Evolutionary conservation across 1,140 invertebrate genomes (phyloP).

Genomic region (Calosoma granatense): DNA sequence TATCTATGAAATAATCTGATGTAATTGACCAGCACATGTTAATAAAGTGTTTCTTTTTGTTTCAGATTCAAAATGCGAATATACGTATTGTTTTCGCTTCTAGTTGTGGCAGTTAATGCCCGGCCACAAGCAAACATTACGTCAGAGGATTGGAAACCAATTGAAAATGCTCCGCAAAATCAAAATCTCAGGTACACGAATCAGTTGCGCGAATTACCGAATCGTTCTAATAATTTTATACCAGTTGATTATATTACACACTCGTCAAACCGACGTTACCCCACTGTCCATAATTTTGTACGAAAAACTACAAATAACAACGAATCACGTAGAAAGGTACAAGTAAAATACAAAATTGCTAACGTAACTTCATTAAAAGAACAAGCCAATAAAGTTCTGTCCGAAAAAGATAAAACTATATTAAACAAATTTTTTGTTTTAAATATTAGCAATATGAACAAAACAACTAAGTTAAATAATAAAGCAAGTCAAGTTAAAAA

Average conservation of each 20-base stretch:
- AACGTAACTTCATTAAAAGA: not conserved
- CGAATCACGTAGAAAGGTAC: not conserved
- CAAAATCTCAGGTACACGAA: not conserved
- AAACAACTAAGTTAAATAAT: not conserved
- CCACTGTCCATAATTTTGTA: not conserved
- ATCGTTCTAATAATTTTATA: not conserved
- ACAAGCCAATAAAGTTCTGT: not conserved
- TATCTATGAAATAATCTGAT: too few species aligned
- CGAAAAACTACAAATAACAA: not conserved
- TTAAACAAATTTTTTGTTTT: not conserved
- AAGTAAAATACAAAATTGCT: not conserved
- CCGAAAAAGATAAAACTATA: not conserved
- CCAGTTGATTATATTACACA: not conserved
- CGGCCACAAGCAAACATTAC: not conserved
- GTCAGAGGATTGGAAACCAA: not conserved
- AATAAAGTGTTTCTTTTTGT: conserved; percentile 7
- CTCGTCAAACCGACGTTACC: not conserved
- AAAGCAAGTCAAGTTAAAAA: not conserved
- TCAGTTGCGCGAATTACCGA: not conserved
- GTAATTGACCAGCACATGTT: too few species aligned
- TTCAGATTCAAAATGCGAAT: not conserved
- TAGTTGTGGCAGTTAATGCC: not conserved
- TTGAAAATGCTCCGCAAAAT: not conserved
- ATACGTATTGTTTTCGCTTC: not conserved
- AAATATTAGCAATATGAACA: not conserved